Evolutionary conservation across 1,140 invertebrate species (phyloP).

Genomic region (Panagrolaimus sp.): DNA sequence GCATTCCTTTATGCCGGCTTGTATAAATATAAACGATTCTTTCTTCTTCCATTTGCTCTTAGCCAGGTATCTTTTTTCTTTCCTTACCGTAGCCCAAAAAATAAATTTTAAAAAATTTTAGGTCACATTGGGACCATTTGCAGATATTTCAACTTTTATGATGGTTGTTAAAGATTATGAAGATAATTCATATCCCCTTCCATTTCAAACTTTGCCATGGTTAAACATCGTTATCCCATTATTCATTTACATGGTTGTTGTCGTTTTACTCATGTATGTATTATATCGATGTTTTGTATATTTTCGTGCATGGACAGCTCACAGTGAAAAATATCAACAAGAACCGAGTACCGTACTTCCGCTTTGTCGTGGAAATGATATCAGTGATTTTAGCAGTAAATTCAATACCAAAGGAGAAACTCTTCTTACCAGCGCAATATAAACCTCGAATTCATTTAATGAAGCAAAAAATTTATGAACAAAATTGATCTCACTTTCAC

Average conservation of each 20-base stretch:
- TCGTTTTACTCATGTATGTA: neutral
- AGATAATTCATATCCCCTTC: neutral
- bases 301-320: conserved; percentile 5
- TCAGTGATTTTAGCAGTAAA: conserved; percentile 6
- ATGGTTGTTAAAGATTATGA: conserved; percentile 8
- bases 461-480: too few species aligned
- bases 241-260: neutral
- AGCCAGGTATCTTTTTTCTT: conserved; percentile 2
- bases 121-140: conserved; percentile 9
- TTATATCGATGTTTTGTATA: conserved; percentile 16
- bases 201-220: conserved; percentile 1
- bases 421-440: conserved; percentile 5
- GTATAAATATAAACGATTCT: conserved; percentile 11
- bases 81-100: too few species aligned
- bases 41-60: conserved; percentile 11
- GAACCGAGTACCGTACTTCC: neutral
- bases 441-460: neutral
- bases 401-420: conserved; percentile 10
- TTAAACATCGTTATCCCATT: conserved; percentile 15
- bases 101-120: neutral
- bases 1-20: conserved; percentile 5
- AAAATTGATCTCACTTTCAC: too few species aligned
- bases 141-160: conserved; percentile 6
- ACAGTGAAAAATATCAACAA: conserved; percentile 4
- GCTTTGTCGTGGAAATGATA: conserved; percentile 4